phyloP scores from a whole-genome alignment of 2,888 invertebrate species.

The Pollenia griseotomentosa region DNA sequence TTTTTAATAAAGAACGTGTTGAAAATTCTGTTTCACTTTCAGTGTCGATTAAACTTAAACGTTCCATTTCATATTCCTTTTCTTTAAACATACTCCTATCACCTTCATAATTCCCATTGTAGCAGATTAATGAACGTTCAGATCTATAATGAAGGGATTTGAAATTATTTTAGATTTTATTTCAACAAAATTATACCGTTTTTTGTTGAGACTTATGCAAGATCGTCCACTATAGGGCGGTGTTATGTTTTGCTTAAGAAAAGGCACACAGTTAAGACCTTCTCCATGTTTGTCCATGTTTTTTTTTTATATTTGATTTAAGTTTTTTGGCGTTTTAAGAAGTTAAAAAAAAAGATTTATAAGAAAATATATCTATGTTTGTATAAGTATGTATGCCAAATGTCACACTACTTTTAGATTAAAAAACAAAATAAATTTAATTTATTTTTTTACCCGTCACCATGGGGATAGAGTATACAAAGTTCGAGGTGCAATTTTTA shows the following conservation, averaged over 20 bases:
- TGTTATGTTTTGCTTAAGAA: constrained; percentile 51
- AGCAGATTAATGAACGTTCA: constrained; percentile 42
- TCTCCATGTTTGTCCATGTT: constrained; percentile 62
- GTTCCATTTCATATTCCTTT: constrained; percentile 17
- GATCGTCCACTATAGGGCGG: constrained; percentile 54
- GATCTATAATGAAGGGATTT: constrained; percentile 13
- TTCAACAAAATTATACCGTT: constrained; percentile 12
- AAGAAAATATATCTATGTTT: background rate
- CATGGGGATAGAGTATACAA: no score
- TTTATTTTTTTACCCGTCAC: no score
- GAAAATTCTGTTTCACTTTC: constrained; percentile 78
- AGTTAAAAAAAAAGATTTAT: background rate
- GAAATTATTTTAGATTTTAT: background rate
- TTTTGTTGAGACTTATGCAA: constrained; percentile 34
- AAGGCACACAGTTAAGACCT: constrained; percentile 73
- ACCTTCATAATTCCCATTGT: constrained; percentile 78
- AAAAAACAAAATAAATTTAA: background rate
- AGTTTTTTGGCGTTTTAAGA: background rate
- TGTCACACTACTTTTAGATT: background rate
- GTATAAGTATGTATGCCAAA: background rate
- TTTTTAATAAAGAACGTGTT: background rate
- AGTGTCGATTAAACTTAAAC: constrained; percentile 74
- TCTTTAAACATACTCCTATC: constrained; percentile 74
- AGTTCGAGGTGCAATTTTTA: no score
- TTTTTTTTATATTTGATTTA: background rate